phyloP scores from a whole-genome alignment of 2,113 vertebrate genomes.

The Datnioides undecimradiatus region DNA sequence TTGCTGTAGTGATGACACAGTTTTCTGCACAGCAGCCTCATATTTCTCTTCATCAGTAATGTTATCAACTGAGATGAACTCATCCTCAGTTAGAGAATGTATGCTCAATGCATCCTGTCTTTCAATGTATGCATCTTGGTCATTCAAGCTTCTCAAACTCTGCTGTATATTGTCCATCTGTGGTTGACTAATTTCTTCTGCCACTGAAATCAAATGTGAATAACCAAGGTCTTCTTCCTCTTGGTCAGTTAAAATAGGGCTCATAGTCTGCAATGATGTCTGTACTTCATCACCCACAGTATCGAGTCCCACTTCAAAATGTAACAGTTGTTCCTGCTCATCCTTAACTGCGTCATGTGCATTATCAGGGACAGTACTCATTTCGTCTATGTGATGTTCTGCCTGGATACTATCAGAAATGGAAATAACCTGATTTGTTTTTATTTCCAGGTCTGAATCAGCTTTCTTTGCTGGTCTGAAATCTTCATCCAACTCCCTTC shows the following conservation, averaged over 20 bases:
- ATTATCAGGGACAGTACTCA: neutral
- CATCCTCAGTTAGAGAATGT: neutral
- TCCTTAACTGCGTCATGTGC: neutral
- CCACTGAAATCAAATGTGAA: neutral
- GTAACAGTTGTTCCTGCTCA: neutral
- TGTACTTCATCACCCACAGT: neutral
- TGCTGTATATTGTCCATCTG: too few relatives aligned
- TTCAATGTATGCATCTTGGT: slow-evolving; percentile 1
- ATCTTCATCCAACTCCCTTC: neutral
- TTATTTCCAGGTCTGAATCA: neutral
- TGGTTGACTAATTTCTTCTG: neutral
- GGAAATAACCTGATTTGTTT: neutral
- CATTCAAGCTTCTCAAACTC: neutral
- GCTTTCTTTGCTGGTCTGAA: neutral
- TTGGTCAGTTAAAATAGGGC: neutral
- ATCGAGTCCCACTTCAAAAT: neutral
- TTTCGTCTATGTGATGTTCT: neutral
- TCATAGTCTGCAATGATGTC: neutral
- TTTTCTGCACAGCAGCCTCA: slow-evolving; percentile 1
- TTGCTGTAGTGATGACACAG: neutral
- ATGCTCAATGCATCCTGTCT: neutral
- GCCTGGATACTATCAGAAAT: neutral
- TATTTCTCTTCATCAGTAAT: neutral
- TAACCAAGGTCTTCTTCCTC: neutral
- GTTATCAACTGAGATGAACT: slow-evolving; percentile 5